Evolutionary conservation across 2,888 invertebrate species (phyloP), one percentile per base, ranked within the genome.

Genomic region (Cataglyphis cursor): DNA sequence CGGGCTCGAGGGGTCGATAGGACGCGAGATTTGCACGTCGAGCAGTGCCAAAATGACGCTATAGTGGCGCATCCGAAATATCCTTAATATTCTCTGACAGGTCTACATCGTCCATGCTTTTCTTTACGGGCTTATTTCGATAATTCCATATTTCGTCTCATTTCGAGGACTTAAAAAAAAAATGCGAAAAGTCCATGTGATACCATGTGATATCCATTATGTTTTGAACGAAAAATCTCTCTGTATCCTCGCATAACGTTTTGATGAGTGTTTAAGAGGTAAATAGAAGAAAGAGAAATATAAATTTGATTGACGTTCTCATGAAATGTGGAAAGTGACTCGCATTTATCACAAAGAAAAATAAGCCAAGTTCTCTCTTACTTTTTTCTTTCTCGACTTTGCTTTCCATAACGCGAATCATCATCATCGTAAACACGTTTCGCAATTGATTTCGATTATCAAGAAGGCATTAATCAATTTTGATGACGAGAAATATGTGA

Each of bases 1-100:
- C 86, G 85, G 64, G 87, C 81, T 85, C 83, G 83, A 75, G 86
- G 83, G 89, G 88, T 89, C 89, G 89, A 89, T 89, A 89, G 73
- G 70, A 70, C 82, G 84, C 66, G 65, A 61, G 61, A 81, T 64
- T 76, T 78, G 81, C 78, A 78, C 18, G 76, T 62, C 76, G 78
- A 57, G 70, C 82, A 51, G 64, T 89, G 87, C 86, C 87, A 28
- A 87, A 89, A 84, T 61, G 73, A 87, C 73, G 84, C 81, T 74
- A 62, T 35, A 74, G 82, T 73, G 75, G 54, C 78, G 81, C 74
- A 74, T 84, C 80, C 78, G 38, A 59, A 72, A 59, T 72, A 28
- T 59, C 12, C 72, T 59, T 21, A 3, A 21, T 48, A 59, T 44
- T 18, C 31, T 12, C 24, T 44, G 76, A 21, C 38, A 9, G n/a